These are phyloP conservation scores for Bellardia pandia DNA, from an alignment of 2,888 invertebrate genomes.

Conservation along the genomic window DNA sequence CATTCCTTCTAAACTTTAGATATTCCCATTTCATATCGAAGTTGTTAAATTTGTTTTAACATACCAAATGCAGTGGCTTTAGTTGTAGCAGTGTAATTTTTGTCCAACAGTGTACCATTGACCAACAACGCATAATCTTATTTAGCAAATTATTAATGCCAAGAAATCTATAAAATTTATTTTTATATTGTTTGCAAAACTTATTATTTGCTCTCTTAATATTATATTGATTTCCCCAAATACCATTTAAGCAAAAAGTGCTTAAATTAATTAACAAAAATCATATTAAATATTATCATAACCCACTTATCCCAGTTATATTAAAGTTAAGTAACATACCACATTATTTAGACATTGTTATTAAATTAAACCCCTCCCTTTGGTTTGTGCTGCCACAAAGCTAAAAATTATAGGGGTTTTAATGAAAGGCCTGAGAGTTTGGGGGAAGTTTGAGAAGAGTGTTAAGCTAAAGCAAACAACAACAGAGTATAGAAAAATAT, in stretches of 20 bases:
- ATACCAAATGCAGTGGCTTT: too few relatives aligned
- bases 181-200: background rate
- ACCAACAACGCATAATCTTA: background rate
- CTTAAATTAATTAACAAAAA: slow-evolving; percentile 62
- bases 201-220: background rate
- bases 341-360: slow-evolving; percentile 35
- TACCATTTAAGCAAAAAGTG: slow-evolving; percentile 2
- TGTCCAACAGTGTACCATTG: background rate
- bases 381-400: background rate
- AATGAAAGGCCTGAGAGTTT: background rate
- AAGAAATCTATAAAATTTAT: background rate
- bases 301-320: slow-evolving; percentile 63
- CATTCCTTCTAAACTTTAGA: too few relatives aligned
- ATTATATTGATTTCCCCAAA: slow-evolving; percentile 40
- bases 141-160: background rate
- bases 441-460: background rate
- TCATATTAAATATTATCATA: slow-evolving; percentile 69
- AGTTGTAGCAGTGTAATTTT: too few relatives aligned
- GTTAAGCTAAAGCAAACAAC: slow-evolving; percentile 28
- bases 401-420: background rate
- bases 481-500: slow-evolving; percentile 67
- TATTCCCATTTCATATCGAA: too few relatives aligned
- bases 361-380: background rate
- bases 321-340: slow-evolving; percentile 46
- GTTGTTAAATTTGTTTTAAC: too few relatives aligned